Conservation (phyloP, 2,113 vertebrate species). For the Etheostoma spectabile region DNA sequence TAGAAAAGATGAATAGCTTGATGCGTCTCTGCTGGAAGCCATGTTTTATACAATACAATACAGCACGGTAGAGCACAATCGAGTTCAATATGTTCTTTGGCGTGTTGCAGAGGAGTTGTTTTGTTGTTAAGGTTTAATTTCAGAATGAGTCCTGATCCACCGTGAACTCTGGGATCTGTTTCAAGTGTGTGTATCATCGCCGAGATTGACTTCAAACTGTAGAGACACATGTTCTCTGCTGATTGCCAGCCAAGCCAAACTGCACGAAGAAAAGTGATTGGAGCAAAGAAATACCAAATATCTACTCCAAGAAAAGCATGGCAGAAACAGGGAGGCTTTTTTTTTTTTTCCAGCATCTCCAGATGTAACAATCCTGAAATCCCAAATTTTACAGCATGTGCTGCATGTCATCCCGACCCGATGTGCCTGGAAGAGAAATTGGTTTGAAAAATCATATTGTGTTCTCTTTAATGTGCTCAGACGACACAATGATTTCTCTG, state of each 20-base stretch:
- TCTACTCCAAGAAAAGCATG: slow-evolving; percentile 44
- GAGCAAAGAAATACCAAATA: slow-evolving; percentile 48
- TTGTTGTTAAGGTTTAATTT: slow-evolving; percentile 58
- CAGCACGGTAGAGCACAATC: slow-evolving; percentile 32
- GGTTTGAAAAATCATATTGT: slow-evolving; percentile 46
- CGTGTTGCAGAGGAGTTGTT: slow-evolving; percentile 31
- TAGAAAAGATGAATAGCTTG: slow-evolving; percentile 77
- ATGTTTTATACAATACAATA: slow-evolving; percentile 56
- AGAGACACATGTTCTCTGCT: slow-evolving; percentile 50
- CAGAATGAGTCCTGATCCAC: slow-evolving; percentile 50
- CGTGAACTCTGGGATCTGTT: slow-evolving; percentile 68
- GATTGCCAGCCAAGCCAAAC: slow-evolving; percentile 64
- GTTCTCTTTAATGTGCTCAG: slow-evolving; percentile 41
- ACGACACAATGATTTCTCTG: slow-evolving; percentile 59
- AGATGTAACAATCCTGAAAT: slow-evolving; percentile 62
- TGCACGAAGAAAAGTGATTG: slow-evolving; percentile 56
- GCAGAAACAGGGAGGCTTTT: slow-evolving; percentile 22
- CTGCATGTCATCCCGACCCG: slow-evolving; percentile 36
- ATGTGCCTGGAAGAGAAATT: slow-evolving; percentile 26
- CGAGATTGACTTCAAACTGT: slow-evolving; percentile 59
- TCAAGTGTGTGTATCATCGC: slow-evolving; percentile 58
- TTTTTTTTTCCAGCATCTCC: slow-evolving; percentile 42
- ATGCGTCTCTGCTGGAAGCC: slow-evolving; percentile 68
- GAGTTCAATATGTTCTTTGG: slow-evolving; percentile 28
- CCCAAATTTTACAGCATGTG: slow-evolving; percentile 38